A percentile compares a stretch with the other conserved stretches of the same genome.
Conservation (phyloP, 2,113 vertebrate species). For the Cyprinodon tularosa region DNA sequence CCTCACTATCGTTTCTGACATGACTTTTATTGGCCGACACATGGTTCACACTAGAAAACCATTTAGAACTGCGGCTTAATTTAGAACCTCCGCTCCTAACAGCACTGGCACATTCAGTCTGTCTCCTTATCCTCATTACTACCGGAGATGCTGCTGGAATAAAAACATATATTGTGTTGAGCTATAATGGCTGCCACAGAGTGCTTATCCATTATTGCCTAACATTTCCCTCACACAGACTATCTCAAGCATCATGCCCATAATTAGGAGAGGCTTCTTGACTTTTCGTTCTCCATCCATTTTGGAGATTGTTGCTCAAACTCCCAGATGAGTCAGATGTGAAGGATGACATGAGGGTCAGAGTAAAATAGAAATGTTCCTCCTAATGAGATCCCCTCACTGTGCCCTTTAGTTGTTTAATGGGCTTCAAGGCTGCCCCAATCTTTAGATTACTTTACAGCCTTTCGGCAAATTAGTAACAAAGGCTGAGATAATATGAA, state of each 20-base stretch:
- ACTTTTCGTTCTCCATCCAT: not conserved
- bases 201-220: not conserved
- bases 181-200: not conserved
- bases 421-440: not conserved
- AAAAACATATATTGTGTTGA: not conserved
- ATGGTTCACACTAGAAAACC: not conserved
- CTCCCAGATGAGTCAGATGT: slow-evolving; percentile 31
- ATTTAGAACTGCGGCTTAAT: not conserved
- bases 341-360: slow-evolving; percentile 19
- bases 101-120: not conserved
- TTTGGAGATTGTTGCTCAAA: not conserved
- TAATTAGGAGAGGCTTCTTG: slow-evolving; percentile 15
- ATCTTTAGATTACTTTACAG: not conserved
- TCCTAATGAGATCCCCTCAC: slow-evolving; percentile 18
- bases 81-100: slow-evolving; percentile 1
- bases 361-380: slow-evolving; percentile 12
- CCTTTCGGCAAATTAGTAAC: not conserved
- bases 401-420: not conserved
- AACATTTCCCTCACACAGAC: not conserved
- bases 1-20: slow-evolving; percentile 9
- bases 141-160: not conserved
- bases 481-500: not conserved
- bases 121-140: slow-evolving; percentile 4
- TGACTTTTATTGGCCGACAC: not conserved
- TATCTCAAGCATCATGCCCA: not conserved